phyloP scores from a whole-genome alignment of 2,888 invertebrate genomes.

The Eristalis tenax region DNA sequence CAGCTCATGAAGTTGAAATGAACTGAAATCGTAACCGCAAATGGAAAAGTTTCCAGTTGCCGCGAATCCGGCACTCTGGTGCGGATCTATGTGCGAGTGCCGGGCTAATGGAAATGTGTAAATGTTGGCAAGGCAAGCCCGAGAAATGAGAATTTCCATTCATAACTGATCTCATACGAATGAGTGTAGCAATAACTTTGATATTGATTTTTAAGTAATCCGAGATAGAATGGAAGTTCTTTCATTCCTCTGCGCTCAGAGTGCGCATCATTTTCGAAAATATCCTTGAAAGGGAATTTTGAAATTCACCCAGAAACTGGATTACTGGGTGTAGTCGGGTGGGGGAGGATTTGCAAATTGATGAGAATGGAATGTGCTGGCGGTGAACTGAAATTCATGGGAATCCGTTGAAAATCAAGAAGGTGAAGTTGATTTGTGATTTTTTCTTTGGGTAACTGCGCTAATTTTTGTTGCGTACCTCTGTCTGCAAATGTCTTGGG shows the following conservation, averaged over 20 bases:
- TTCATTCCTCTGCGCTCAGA: background rate
- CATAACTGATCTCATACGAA: background rate
- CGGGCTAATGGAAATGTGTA: constrained; percentile 25
- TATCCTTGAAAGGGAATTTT: background rate
- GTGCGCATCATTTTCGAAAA: background rate
- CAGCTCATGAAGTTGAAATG: constrained; percentile 8
- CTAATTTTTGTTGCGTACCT: too few species aligned
- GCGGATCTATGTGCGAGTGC: background rate
- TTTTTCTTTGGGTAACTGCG: background rate
- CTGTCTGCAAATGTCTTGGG: background rate
- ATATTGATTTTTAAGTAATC: background rate
- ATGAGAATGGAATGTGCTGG: too few species aligned
- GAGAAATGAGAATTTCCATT: background rate
- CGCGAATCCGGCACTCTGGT: background rate
- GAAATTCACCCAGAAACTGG: background rate
- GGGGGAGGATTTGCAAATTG: too few species aligned
- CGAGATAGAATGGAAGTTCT: background rate
- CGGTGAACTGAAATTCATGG: background rate
- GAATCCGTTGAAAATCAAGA: background rate
- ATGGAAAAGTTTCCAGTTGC: constrained; percentile 29
- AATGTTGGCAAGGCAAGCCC: background rate
- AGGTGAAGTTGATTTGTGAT: background rate
- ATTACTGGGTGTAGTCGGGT: too few species aligned
- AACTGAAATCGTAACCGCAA: constrained; percentile 18
- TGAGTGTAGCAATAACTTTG: constrained; percentile 1